Evolutionary conservation across 2,113 vertebrate genomes (phyloP), one percentile per base, ranked within the genome.

Genomic region (Thomomys bottae): DNA sequence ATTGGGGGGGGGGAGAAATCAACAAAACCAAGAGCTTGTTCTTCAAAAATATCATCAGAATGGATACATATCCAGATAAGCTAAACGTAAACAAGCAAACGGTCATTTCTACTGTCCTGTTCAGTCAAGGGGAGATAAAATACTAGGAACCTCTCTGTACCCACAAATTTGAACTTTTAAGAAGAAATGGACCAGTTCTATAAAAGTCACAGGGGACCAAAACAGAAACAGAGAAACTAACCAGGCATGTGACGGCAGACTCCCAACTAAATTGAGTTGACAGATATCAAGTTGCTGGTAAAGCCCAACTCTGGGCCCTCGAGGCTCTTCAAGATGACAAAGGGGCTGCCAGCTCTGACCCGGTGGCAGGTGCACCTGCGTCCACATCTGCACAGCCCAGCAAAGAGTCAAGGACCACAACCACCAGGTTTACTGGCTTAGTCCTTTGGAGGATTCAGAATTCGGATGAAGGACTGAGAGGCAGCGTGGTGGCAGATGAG

Each of bases 121-220:
- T n/a, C 17, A 1, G 2, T 6, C 5, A n/a, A 71, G 14, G 26
- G 5, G n/a, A 4, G 4, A n/a, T 6, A 26, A 6, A 45, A 24
- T 0, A n/a, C 2, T 8, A 1, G 3, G 6, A 40, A n/a, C 18
- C 2, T 2, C 72, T 24, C 61, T 4, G 7, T 0, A 6, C 1
- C 72, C 21, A 77, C 54, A 36, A 0, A 18, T 63, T 14, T 30
- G 11, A 82, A 64, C 14, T 11, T 20, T 24, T 30, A 28, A 18
- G 30, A n/a, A 57, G n/a, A 40, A 34, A 73, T 3, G 45, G 26
- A 21, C 17, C n/a, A 2, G 1, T 28, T 45, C 8, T 14, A 8
- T 18, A 59, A 42, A 36, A 73, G 67, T 42, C 21, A 49, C 32
- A 18, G 76, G 23, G 1, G 9, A 11, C 36, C 59, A n/a, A 75